Evolutionary conservation across 92 coral and sea anemone genomes (phyloP).

Genomic region (Siderastrea radians): DNA sequence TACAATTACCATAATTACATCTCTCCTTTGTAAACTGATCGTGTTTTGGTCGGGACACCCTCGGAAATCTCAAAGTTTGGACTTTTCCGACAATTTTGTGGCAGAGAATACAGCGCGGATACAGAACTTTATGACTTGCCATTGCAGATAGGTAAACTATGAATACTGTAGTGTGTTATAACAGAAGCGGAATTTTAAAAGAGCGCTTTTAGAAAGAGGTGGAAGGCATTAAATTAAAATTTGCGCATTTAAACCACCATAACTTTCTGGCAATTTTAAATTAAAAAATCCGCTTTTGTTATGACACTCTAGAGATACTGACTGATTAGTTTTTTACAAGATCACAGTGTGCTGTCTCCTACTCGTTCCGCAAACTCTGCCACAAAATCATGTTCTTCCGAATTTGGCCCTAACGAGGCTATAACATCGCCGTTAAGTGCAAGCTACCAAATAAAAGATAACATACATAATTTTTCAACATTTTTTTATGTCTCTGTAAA

Average conservation of each 20-base stretch:
- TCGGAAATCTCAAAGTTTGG: not conserved
- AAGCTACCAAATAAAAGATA: not conserved
- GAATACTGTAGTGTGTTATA: not conserved
- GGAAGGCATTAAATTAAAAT: not conserved
- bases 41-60: not conserved
- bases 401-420: not conserved
- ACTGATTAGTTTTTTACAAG: not conserved
- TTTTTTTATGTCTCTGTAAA: conserved; percentile 2
- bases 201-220: not conserved
- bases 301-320: not conserved
- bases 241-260: not conserved
- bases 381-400: not conserved
- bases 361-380: not conserved
- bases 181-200: too few species aligned
- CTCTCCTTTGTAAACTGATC: too few species aligned
- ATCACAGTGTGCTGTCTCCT: not conserved
- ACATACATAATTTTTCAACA: not conserved
- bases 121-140: not conserved
- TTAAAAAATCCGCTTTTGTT: not conserved
- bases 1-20: not conserved
- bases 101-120: too few species aligned
- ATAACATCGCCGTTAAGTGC: not conserved
- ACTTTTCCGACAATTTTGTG: not conserved
- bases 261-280: not conserved
- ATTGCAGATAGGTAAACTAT: not conserved